These are phyloP conservation scores for Brachyhypopomus occidentalis DNA, from an alignment of 2,113 vertebrate species.

Conservation along the genomic window DNA sequence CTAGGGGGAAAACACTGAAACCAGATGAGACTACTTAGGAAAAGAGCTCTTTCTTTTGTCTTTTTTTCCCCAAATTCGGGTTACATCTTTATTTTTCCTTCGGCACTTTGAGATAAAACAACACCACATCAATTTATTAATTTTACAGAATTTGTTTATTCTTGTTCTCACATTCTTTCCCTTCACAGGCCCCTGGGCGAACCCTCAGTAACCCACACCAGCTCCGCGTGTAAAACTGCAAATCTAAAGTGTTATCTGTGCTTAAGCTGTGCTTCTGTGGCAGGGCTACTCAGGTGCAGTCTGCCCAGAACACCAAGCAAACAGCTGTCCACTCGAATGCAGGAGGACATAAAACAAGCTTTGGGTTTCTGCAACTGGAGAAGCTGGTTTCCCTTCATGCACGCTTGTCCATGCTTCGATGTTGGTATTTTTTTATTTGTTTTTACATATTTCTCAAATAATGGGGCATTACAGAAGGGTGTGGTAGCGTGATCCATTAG, in stretches of 20 bases:
- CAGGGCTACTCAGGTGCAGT: constrained; percentile 52
- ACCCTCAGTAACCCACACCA: not conserved
- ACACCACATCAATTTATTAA: constrained; percentile 12
- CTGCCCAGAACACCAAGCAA: constrained; percentile 66
- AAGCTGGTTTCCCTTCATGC: constrained; percentile 71
- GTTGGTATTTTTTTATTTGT: constrained; percentile 66
- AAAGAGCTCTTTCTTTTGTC: not conserved
- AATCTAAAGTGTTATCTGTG: constrained; percentile 10
- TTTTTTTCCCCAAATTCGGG: not conserved
- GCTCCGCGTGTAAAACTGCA: not conserved
- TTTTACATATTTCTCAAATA: constrained; percentile 70
- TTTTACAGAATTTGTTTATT: constrained; percentile 19
- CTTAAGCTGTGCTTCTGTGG: constrained; percentile 39
- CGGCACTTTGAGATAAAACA: not conserved
- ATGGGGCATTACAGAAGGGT: constrained; percentile 67
- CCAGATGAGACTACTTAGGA: not conserved
- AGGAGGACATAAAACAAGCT: constrained; percentile 65
- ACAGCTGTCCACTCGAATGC: constrained; percentile 55
- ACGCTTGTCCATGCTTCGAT: constrained; percentile 65
- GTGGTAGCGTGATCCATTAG: constrained; percentile 62
- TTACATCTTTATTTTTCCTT: not conserved
- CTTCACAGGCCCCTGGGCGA: not conserved
- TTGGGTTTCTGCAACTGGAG: constrained; percentile 72
- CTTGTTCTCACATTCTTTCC: constrained; percentile 8
- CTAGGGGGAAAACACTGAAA: not conserved